A percentile compares a stretch with the other conserved stretches of the same genome.
phyloP scores from a whole-genome alignment of 2,797 vertebrate species.

The Euphonia xanthogaster region DNA sequence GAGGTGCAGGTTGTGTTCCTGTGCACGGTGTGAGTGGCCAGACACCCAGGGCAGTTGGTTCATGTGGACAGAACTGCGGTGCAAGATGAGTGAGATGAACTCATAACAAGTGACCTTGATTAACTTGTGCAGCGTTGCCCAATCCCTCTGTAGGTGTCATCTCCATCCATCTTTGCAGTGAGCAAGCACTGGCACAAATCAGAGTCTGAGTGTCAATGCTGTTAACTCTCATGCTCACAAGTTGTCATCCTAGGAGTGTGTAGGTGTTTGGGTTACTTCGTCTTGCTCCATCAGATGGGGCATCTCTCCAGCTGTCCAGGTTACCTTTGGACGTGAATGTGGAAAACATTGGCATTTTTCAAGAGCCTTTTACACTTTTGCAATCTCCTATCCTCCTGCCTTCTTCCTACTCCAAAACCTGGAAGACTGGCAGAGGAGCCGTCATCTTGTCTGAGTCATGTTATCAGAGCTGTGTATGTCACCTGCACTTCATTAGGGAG shows the following conservation, averaged over 20 bases:
- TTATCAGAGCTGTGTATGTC: constrained; percentile 4
- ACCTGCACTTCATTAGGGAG: constrained; percentile 31
- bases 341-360: not conserved
- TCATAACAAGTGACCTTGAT: not conserved
- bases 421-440: not conserved
- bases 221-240: not conserved
- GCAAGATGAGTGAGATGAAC: not conserved
- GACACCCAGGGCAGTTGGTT: not conserved
- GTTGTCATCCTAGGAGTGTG: not conserved
- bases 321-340: not conserved
- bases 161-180: not conserved
- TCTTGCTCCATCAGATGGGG: not conserved
- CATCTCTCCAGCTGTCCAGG: not conserved
- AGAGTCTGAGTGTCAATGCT: not conserved
- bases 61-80: not conserved
- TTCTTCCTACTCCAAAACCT: not conserved
- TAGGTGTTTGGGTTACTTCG: not conserved
- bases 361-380: not conserved
- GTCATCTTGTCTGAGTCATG: constrained; percentile 8
- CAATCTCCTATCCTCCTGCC: not conserved
- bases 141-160: not conserved
- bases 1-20: not conserved
- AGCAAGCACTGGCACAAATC: not conserved
- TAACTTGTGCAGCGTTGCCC: not conserved
- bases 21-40: not conserved